Evolutionary conservation across 2,888 invertebrate species (phyloP), one percentile per base, ranked within the genome.

Genomic region (Amphipyra tragopoginis): DNA sequence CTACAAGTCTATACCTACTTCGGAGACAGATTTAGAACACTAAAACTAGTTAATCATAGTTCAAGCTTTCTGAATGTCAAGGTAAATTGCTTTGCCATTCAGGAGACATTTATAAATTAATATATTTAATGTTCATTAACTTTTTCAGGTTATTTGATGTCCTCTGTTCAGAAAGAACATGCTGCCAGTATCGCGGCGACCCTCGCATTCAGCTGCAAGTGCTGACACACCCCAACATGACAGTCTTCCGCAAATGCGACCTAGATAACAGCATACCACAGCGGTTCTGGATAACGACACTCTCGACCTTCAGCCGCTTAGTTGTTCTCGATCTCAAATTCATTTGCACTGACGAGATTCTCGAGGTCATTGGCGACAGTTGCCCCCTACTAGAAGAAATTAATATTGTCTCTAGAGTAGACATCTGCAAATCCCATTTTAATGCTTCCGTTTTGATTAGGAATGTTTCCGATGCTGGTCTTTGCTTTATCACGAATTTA

Each of bases 101-200:
- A 45, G 49, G 56, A 44, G n/a, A 1, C n/a, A 39, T 15, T 21
- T 26, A 15, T 21, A 15, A 53, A 6, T 14, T 48, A 34, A 73
- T 47, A 47, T 72, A 59, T 56, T 60, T n/a, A 77, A 59, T 55
- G 70, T 26, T 43, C 60, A 34, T 70, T 79, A 66, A 61, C 59
- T 82, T 78, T 93, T 93, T 69, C 93, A 95, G 95, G 89, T 91
- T 95, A 88, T 94, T 95, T 75, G 94, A 95, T 89, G 88, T 92
- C 85, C 92, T 95, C 85, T 95, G 95, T 91, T 90, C 91, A 72
- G 89, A 93, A 85, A 86, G 95, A 88, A 88, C 89, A 82, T 89
- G 88, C 80, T 89, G 89, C 81, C 87, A 84, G 69, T 91, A 91
- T 80, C 89, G 87, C 26, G 92, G 93, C 62, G 93, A 95, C 75